phyloP scores from a whole-genome alignment of 2,113 vertebrate species.

The Marmota flaviventris region DNA sequence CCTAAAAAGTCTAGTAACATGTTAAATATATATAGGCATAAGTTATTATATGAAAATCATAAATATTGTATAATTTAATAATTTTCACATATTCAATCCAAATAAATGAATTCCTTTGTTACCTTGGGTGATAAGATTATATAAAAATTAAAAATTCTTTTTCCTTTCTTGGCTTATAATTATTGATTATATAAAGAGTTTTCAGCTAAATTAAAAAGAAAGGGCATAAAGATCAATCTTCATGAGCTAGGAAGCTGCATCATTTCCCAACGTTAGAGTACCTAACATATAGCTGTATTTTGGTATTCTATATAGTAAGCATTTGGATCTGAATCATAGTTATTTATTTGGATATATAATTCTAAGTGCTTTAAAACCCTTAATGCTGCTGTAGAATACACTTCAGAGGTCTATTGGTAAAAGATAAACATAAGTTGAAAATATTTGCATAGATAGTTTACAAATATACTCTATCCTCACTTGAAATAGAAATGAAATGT shows the following conservation, averaged over 20 bases:
- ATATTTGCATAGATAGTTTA: neutral
- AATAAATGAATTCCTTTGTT: conserved; percentile 19
- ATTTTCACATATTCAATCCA: neutral
- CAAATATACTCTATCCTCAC: neutral
- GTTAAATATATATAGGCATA: neutral
- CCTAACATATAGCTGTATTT: neutral
- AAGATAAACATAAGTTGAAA: neutral
- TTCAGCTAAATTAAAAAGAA: conserved; percentile 17
- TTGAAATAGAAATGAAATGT: neutral
- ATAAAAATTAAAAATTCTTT: neutral
- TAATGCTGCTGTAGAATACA: neutral
- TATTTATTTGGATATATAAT: neutral
- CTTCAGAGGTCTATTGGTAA: neutral
- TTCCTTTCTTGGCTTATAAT: neutral
- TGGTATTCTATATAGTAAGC: neutral
- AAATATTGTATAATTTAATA: neutral
- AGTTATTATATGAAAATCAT: neutral
- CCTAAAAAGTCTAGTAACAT: neutral
- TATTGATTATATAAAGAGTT: neutral
- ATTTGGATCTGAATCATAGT: neutral
- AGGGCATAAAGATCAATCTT: neutral
- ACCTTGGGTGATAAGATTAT: neutral
- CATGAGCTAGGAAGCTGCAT: neutral
- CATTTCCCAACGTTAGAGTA: neutral
- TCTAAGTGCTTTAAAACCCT: neutral